Evolutionary conservation across 2,888 invertebrate species (phyloP).

Genomic region (Platynereis dumerilii): DNA sequence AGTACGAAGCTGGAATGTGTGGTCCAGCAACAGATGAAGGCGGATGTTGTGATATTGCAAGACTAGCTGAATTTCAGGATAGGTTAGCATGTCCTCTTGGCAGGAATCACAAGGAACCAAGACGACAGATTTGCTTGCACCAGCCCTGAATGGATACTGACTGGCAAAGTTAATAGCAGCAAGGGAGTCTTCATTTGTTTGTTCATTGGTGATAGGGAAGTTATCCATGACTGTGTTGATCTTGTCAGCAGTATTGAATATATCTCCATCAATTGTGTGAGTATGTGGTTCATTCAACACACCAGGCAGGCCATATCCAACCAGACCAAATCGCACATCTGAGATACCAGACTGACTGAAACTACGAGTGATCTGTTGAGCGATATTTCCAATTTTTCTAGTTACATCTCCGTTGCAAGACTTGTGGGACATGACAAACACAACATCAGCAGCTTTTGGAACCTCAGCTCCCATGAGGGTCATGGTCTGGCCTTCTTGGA

Average conservation of each 20-base stretch:
- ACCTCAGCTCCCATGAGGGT: slow-evolving; percentile 66
- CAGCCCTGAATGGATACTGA: slow-evolving; percentile 79
- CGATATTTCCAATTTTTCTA: slow-evolving; percentile 48
- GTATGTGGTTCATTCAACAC: slow-evolving; percentile 72
- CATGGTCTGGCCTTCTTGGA: slow-evolving; percentile 74
- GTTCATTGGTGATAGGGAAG: slow-evolving; percentile 7
- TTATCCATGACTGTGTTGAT: slow-evolving; percentile 25
- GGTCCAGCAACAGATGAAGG: slow-evolving; percentile 33
- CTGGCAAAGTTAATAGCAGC: slow-evolving; percentile 72
- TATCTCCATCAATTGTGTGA: slow-evolving; percentile 67
- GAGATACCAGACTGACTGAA: slow-evolving; percentile 42
- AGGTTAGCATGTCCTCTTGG: slow-evolving; percentile 58
- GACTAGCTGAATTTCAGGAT: slow-evolving; percentile 29
- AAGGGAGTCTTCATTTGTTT: slow-evolving; percentile 49
- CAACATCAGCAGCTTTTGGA: slow-evolving; percentile 79
- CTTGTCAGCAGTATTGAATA: slow-evolving; percentile 43
- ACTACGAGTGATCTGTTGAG: slow-evolving; percentile 42
- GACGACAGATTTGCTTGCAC: slow-evolving; percentile 82
- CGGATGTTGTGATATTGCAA: slow-evolving; percentile 30
- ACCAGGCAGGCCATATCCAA: slow-evolving; percentile 77
- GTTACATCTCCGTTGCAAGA: slow-evolving; percentile 78
- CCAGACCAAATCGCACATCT: slow-evolving; percentile 73
- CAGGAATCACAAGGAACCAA: slow-evolving; percentile 82
- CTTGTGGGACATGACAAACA: slow-evolving; percentile 83
- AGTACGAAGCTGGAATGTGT: slow-evolving; percentile 31